Base-by-base conservation (phyloP, 2,113 vertebrate species). In the Gallinago undulata region DNA sequence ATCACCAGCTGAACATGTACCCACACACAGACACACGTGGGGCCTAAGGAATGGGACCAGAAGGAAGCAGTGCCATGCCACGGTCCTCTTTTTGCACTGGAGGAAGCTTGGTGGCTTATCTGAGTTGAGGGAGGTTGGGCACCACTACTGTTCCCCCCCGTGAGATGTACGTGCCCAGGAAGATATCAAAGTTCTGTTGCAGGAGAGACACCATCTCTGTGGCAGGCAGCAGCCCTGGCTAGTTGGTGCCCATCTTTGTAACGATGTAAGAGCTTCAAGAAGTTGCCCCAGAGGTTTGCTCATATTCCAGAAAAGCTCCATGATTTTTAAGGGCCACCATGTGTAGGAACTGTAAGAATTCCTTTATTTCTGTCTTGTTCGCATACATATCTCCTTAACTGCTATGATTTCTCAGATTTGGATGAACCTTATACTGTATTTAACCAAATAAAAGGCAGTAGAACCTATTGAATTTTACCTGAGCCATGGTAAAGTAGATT, bases 1-100 rank as follows among this genome's bases (percentile, higher is more conserved):
- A 22, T 43, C 25, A 11, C 28, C 70, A 41, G 4, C 50, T 37
- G 50, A 21, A 14, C 7, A 0, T 17, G 5, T 2, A 18, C 13
- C 10, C 18, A 3, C 30, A 8, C 12, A 6, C 28, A 41, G 35
- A 11, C 6, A 15, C 8, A 21, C 1, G 1, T 7, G 11, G 56
- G 39, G 25, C 51, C 15, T 41, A 13, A 59, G 69, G 30, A 77
- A n/a, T 1, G 3, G 27, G 25, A 37, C 22, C 21, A 9, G 76
- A 30, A 31, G 30, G 2, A 37, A 59, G 33, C 63, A 15, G 2
- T 17, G 37, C 43, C 1, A 0, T 19, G 3, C 10, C 12, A 1
- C 14, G 28, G 47, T 27, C 48, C 43, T 59, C 39, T 19, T 17
- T 45, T 53, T 59, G 70, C 30, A 3, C 33, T n/a, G 33, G 33